Conservation (phyloP, 2,797 vertebrate species). For the Galago senegalensis region DNA sequence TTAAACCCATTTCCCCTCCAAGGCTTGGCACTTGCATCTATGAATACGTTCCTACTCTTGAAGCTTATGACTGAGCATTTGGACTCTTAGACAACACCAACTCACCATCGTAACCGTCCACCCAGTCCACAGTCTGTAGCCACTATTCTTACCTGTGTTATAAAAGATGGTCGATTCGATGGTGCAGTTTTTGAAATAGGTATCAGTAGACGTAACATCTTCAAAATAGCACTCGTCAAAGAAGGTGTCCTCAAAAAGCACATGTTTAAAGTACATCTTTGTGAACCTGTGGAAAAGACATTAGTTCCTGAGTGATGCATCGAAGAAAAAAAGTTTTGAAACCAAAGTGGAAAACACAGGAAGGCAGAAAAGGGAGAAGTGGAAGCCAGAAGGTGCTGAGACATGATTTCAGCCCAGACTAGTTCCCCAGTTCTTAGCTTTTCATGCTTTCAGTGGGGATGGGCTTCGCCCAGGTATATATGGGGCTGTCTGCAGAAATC, state of each 20-base stretch:
- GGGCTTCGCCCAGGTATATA: neutral
- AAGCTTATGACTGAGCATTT: neutral
- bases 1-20: neutral
- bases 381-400: neutral
- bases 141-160: constrained; percentile 93
- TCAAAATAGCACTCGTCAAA: constrained; percentile 98
- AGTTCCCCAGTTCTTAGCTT: neutral
- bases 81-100: neutral
- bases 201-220: constrained; percentile 95
- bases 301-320: constrained; percentile 18
- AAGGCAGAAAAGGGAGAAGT: neutral
- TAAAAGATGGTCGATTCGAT: constrained; percentile 95
- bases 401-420: neutral
- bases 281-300: constrained; percentile 91
- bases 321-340: neutral
- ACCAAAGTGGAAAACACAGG: neutral
- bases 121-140: rapidly evolving
- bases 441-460: neutral
- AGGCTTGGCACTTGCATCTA: neutral
- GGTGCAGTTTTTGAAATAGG: constrained; percentile 98
- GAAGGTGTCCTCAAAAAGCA: constrained; percentile 95
- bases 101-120: neutral
- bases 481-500: rapidly evolving
- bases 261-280: constrained; percentile 96
- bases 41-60: neutral